phyloP scores from a whole-genome alignment of 1,140 invertebrate species.

The Drosophila willistoni region DNA sequence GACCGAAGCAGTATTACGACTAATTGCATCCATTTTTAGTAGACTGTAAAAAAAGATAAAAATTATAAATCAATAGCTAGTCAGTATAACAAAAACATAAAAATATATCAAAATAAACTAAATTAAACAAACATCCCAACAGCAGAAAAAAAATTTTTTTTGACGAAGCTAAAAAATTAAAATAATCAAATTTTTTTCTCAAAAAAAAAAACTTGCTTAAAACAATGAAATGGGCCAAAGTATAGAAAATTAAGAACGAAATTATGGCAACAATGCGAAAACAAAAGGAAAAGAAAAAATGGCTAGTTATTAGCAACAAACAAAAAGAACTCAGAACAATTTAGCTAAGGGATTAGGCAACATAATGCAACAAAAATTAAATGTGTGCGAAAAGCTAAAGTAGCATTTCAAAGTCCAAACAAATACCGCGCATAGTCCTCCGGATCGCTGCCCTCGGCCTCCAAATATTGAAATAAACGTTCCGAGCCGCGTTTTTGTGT shows the following conservation, averaged over 20 bases:
- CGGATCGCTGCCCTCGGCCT: conserved; percentile 83
- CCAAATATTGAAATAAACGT: conserved; percentile 83
- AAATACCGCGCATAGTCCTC: conserved; percentile 83
- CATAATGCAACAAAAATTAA: conserved; percentile 10
- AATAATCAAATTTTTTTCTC: not conserved
- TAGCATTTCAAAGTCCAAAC: not conserved
- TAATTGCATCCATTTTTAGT: conserved; percentile 83
- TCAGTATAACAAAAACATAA: too few relatives aligned
- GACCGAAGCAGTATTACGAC: conserved; percentile 83
- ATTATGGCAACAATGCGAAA: conserved; percentile 18
- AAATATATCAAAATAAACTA: too few relatives aligned
- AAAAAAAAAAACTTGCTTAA: conserved; percentile 15
- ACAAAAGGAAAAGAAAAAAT: not conserved
- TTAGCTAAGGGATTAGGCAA: not conserved
- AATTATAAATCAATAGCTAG: too few relatives aligned
- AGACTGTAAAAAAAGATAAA: conserved; percentile 55
- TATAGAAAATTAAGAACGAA: not conserved
- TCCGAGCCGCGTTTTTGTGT: conserved; percentile 82
- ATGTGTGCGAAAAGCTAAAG: not conserved
- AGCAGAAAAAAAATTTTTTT: too few relatives aligned
- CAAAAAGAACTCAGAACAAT: not conserved
- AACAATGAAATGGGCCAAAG: conserved; percentile 5
- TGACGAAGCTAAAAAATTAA: not conserved
- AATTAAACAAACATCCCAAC: too few relatives aligned
- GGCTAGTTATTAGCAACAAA: not conserved